Percentiles rank a stretch among this genome's conserved stretches.
Conservation (phyloP, 1,140 invertebrate genomes). For the Heliconius hewitsoni region DNA sequence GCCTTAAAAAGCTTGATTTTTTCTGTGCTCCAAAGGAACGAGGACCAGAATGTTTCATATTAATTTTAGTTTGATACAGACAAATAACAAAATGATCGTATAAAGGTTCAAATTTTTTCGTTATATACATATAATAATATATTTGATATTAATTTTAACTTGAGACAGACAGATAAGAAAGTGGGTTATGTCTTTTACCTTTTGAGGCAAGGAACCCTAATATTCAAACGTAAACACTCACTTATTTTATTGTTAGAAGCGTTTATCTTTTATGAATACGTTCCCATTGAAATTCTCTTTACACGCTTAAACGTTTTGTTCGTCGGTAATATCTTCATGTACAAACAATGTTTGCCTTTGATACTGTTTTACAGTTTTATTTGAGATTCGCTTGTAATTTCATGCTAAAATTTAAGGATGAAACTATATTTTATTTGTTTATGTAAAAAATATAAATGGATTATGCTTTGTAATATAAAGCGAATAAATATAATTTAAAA, state of each 20-base stretch:
- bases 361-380: neutral
- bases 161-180: too few relatives aligned
- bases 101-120: too few relatives aligned
- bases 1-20: too few relatives aligned
- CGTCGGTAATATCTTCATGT: neutral
- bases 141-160: too few relatives aligned
- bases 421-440: neutral
- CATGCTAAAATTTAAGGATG: neutral
- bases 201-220: neutral
- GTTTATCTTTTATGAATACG: conserved; percentile 23
- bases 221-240: conserved; percentile 9
- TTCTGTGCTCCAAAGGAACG: too few relatives aligned
- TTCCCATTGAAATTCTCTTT: conserved; percentile 10
- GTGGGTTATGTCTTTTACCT: neutral
- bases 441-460: neutral
- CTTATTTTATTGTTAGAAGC: conserved; percentile 16
- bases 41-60: too few relatives aligned
- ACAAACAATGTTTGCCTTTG: neutral
- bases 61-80: too few relatives aligned
- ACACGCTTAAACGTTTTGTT: neutral
- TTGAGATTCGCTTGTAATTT: neutral
- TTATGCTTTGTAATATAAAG: neutral
- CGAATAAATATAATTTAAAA: neutral
- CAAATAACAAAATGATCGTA: too few relatives aligned
- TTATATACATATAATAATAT: too few relatives aligned